Evolutionary conservation across 2,113 vertebrate species (phyloP), one percentile per base, ranked within the genome.

Genomic region (Hipposideros armiger): DNA sequence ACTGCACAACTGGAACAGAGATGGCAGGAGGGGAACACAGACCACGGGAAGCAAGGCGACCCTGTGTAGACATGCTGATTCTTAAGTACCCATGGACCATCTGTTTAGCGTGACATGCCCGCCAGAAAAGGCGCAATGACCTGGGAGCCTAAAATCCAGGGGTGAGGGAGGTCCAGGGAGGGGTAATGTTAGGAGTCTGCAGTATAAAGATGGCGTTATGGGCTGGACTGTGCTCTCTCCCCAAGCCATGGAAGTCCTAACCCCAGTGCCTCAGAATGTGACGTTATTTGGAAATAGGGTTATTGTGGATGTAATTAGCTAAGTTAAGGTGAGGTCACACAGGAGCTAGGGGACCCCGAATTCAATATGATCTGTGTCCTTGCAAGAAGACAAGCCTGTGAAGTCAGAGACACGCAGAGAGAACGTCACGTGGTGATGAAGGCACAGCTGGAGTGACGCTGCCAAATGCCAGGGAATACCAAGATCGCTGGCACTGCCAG

Each of bases 171-270:
- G 7, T 4, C 16, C 7, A 14, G n/a, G 1, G 16, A 54, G 47
- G n/a, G 28, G 5, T 2, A 15, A 17, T 1, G 0, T 4, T 40
- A 6, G 28, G 30, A 7, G 5, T 52, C 40, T 32, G 2, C 7
- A 13, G 36, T 4, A 30, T 36, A 30, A 47, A 58, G 52, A 32
- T 40, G 52, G 26, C 32, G 8, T 7, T 11, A 15, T 4, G 36
- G 7, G 13, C 40, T 47, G 60, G 86, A 60, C 22, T 54, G 22
- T 70, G 62, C 20, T 19, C 2, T 72, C 22, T 60, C n/a, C n/a
- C 28, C 28, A 36, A 81, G 62, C 47, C 47, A 4, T 16, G 6
- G 7, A n/a, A 15, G 69, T 72, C 28, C 15, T 26, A 42, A 62
- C 24, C 40, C 62, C 36, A 30, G 2, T 4, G 3, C 16, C 40